Base-by-base conservation (phyloP, 53 echinoderm and acorn worm genomes). In the Mesocentrotus franciscanus region DNA sequence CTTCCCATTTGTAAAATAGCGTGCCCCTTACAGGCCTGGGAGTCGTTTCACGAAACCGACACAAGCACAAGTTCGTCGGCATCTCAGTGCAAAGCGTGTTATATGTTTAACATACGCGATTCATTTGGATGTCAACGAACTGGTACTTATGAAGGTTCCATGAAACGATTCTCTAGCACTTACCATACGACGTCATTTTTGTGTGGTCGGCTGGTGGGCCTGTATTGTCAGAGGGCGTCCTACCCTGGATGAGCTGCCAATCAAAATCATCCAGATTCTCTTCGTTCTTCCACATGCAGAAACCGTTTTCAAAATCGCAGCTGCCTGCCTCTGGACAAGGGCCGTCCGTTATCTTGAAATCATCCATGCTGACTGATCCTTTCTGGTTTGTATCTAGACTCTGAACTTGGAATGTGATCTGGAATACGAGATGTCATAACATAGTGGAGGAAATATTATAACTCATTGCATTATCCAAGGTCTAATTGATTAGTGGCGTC, bases 151-250 rank as follows among this genome's bases (percentile, higher is more conserved):
- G 49, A 49, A 2, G 49, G 49, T 49, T 49, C 6, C 6, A 49
- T 49, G 49, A 49, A 49, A 49, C 49, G 49, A 7, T 49, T 49
- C 4, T 49, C 49, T 49, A 2, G 6, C 49, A 30, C 59, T 90
- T 33, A 90, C 90, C 90, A 60, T 90, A 90, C 29, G 90, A 60
- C 29, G 58, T 58, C 90, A 14, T 36, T 62, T 95, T 83, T 15
- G 98, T 98, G 93, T 98, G 98, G 90, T 98, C 98, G 57, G 68
- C 89, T 14, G 91, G 71, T 49, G 98, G 98, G 61, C 98, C 98
- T 0, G 98, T 97, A 74, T 96, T 92, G 32, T 64, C 89, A 42
- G 87, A 96, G 59, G 74, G 90, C 20, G 98, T 90, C 60, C 90
- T 27, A 15, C 90, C 90, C 58, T 90, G 93, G 57, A 94, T 96